Evolutionary conservation across 2,113 vertebrate genomes (phyloP).

Genomic region (Emydocephalus ijimae): DNA sequence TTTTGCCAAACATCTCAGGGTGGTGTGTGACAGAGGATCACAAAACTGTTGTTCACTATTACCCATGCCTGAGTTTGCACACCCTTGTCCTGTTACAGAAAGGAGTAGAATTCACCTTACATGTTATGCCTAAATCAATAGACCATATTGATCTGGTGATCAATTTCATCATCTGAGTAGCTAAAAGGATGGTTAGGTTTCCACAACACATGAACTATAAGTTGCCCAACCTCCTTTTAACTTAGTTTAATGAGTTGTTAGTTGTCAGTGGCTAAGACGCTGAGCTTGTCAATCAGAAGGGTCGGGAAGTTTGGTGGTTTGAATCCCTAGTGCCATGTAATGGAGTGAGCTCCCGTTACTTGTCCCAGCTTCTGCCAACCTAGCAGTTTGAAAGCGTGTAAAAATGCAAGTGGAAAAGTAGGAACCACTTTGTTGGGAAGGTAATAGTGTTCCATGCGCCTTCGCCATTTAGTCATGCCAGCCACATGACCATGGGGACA

Average conservation of each 20-base stretch:
- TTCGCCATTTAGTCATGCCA: too few relatives aligned
- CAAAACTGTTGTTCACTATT: background rate
- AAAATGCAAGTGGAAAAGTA: too few relatives aligned
- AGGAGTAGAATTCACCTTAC: background rate
- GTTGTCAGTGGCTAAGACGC: too few relatives aligned
- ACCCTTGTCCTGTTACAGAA: background rate
- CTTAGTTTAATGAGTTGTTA: background rate
- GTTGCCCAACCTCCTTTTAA: background rate
- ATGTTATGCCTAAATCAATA: background rate
- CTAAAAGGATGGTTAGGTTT: background rate
- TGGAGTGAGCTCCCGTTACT: too few relatives aligned
- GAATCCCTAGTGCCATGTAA: too few relatives aligned
- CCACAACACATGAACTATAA: background rate
- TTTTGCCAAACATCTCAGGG: background rate
- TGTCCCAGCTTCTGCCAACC: too few relatives aligned
- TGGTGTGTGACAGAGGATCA: background rate
- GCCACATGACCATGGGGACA: too few relatives aligned
- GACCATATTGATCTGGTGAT: background rate
- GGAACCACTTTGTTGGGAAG: too few relatives aligned
- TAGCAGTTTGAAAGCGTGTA: too few relatives aligned
- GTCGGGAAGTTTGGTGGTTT: too few relatives aligned
- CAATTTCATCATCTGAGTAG: background rate
- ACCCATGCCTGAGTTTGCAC: background rate
- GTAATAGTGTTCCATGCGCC: too few relatives aligned
- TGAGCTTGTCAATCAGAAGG: too few relatives aligned